Percentiles rank a stretch among this genome's conserved stretches.
phyloP scores from a whole-genome alignment of 1,140 invertebrate species.

The Zaprionus kolodkinae region DNA sequence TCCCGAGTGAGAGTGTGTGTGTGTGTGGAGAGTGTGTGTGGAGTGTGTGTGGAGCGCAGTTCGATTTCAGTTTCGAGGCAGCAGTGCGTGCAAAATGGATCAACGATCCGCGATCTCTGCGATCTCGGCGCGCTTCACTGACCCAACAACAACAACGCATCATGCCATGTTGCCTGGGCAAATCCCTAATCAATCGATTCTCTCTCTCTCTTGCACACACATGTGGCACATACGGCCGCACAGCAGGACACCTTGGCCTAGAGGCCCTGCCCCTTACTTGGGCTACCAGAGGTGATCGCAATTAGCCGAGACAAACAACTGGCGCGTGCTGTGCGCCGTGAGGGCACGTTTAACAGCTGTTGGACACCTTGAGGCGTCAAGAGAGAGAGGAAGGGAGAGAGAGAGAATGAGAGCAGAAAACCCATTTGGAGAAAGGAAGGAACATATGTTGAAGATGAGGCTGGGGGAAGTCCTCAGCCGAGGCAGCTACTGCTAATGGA shows the following conservation, averaged over 20 bases:
- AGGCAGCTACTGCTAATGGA: neutral
- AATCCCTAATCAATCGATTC: slow-evolving; percentile 52
- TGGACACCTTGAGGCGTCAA: slow-evolving; percentile 42
- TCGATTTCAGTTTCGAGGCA: slow-evolving; percentile 68
- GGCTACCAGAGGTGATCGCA: slow-evolving; percentile 16
- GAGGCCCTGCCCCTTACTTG: neutral
- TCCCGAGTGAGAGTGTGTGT: slow-evolving; percentile 14
- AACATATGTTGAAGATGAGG: neutral
- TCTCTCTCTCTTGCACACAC: slow-evolving; percentile 20
- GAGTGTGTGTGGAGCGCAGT: slow-evolving; percentile 36
- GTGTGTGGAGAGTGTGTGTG: slow-evolving; percentile 27
- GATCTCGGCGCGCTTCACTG: slow-evolving; percentile 52
- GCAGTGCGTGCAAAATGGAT: slow-evolving; percentile 76
- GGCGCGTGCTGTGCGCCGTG: slow-evolving; percentile 63
- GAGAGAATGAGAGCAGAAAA: neutral
- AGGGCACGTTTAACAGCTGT: slow-evolving; percentile 60
- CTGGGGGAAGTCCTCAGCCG: neutral
- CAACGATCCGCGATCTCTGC: slow-evolving; percentile 62
- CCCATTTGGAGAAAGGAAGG: slow-evolving; percentile 8
- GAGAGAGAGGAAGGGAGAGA: neutral
- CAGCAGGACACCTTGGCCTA: slow-evolving; percentile 34
- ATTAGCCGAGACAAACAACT: slow-evolving; percentile 57
- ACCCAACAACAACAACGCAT: slow-evolving; percentile 16
- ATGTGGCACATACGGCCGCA: slow-evolving; percentile 41
- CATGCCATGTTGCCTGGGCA: slow-evolving; percentile 15